These are phyloP conservation scores for Oreotragus oreotragus DNA, from an alignment of 2,113 vertebrate genomes.

Conservation along the genomic window DNA sequence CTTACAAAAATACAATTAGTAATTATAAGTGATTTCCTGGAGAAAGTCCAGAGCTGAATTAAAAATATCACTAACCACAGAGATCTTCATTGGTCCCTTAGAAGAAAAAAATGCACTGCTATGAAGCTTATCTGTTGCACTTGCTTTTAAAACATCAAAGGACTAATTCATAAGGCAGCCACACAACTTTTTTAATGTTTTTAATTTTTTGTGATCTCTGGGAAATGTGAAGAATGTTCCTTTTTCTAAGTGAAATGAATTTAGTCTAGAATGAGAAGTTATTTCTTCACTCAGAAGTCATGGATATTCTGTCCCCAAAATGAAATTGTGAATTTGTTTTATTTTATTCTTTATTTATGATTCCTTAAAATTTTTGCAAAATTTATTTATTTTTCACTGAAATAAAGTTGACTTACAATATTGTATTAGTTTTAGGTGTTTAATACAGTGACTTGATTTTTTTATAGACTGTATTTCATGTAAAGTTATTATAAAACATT, in stretches of 20 bases:
- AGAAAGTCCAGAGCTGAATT: conserved; percentile 95
- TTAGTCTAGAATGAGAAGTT: conserved; percentile 42
- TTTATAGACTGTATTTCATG: background rate
- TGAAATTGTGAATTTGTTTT: background rate
- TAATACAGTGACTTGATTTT: background rate
- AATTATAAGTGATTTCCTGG: conserved; percentile 97
- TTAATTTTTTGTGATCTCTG: conserved; percentile 51
- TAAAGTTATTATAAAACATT: background rate
- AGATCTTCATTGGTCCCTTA: conserved; percentile 85
- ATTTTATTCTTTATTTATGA: background rate
- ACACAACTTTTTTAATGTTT: conserved; percentile 41
- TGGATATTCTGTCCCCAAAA: background rate
- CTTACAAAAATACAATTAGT: conserved; percentile 98
- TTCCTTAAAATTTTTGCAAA: background rate
- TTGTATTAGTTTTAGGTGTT: background rate
- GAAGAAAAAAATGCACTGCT: conserved; percentile 56
- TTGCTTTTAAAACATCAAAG: conserved; percentile 66
- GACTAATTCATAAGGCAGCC: conserved; percentile 57
- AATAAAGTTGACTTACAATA: background rate
- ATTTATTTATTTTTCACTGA: background rate
- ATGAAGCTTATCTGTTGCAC: conserved; percentile 68
- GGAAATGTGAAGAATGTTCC: conserved; percentile 50
- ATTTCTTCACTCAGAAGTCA: conserved; percentile 44
- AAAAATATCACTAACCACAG: conserved; percentile 84
- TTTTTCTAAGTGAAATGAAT: conserved; percentile 50